These are phyloP conservation scores for Budorcas taxicolor DNA, from an alignment of 2,113 vertebrate genomes.

Conservation along the genomic window DNA sequence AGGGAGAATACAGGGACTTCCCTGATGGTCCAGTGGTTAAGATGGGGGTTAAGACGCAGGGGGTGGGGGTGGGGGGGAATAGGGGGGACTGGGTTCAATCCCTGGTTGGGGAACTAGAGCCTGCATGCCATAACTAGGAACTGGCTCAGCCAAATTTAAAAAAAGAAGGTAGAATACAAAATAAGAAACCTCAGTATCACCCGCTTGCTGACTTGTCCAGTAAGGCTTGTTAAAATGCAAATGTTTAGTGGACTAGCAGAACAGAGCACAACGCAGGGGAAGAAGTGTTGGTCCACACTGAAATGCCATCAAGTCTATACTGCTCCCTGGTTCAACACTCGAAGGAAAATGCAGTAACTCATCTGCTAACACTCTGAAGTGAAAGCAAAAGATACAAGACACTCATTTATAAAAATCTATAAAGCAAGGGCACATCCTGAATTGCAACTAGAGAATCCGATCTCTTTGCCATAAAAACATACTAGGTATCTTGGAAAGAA, in stretches of 20 bases:
- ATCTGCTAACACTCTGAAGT: neutral
- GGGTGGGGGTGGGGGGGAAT: accelerated
- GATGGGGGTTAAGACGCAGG: neutral
- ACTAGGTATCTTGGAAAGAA: neutral
- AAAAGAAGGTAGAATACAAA: neutral
- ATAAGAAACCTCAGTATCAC: neutral
- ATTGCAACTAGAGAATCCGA: neutral
- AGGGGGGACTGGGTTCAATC: accelerated
- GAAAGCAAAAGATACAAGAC: neutral
- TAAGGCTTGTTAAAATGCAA: neutral
- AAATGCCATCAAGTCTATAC: accelerated
- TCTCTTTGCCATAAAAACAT: neutral
- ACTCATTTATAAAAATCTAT: neutral
- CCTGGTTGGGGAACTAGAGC: neutral
- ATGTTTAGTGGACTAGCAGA: neutral
- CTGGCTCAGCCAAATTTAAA: neutral
- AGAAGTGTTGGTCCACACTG: neutral
- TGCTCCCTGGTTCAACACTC: neutral
- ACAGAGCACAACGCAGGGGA: neutral
- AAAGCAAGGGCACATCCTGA: neutral
- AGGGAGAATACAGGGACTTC: neutral
- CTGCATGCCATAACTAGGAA: neutral
- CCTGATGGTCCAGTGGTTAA: neutral
- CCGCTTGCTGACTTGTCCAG: neutral
- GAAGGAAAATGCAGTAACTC: neutral